phyloP scores from a whole-genome alignment of 1,140 invertebrate genomes.

The Lepidotrigona ventralis region DNA sequence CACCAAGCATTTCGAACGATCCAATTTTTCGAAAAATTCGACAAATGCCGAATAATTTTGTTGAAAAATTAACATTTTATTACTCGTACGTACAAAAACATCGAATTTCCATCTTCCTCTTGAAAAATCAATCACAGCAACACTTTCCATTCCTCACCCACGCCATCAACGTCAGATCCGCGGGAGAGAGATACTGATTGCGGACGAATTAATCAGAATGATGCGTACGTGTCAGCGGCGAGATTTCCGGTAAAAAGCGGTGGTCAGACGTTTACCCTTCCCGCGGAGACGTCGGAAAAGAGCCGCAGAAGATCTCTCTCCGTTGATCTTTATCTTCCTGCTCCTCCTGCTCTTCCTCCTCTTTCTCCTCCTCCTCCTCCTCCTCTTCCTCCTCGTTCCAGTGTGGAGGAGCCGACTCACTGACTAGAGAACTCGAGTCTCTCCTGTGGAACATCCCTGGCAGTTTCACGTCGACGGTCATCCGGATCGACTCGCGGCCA shows the following conservation, averaged over 20 bases:
- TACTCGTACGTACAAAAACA: not conserved
- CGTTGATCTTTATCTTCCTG: conserved; percentile 52
- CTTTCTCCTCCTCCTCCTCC: conserved; percentile 45
- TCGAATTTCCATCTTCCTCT: not conserved
- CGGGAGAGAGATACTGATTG: not conserved
- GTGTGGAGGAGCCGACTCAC: conserved; percentile 59
- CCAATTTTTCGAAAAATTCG: not conserved
- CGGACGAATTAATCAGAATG: conserved; percentile 13
- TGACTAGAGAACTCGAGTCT: conserved; percentile 58
- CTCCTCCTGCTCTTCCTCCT: conserved; percentile 45
- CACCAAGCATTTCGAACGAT: not conserved
- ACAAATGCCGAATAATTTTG: not conserved
- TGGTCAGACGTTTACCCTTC: conserved; percentile 32
- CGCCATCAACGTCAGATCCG: not conserved
- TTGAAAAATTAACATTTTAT: not conserved
- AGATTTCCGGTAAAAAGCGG: conserved; percentile 10
- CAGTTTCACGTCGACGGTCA: conserved; percentile 68
- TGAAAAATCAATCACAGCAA: not conserved
- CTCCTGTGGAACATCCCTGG: conserved; percentile 63
- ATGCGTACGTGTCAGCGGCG: not conserved
- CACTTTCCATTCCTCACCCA: not conserved
- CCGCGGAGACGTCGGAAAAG: not conserved
- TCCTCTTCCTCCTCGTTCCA: conserved; percentile 55
- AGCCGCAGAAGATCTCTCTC: conserved; percentile 31
- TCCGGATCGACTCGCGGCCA: conserved; percentile 65